These are phyloP conservation scores for Sylvia borin DNA, from an alignment of 2,797 vertebrate genomes.

Conservation along the genomic window DNA sequence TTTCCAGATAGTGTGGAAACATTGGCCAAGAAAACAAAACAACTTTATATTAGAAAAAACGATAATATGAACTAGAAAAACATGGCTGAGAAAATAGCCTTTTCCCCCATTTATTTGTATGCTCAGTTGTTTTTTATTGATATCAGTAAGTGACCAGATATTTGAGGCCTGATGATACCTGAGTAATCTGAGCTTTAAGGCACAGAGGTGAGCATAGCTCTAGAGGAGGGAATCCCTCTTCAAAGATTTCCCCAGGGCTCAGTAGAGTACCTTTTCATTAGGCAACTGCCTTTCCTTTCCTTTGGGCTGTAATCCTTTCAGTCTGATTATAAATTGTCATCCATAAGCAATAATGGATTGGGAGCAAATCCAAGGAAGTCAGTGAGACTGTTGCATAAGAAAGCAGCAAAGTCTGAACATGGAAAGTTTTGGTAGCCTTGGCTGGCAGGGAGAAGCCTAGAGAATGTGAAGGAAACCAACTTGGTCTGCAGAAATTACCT, in stretches of 20 bases:
- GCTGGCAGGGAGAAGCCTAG: not conserved
- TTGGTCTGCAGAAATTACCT: not conserved
- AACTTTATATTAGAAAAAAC: not conserved
- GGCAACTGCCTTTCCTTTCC: not conserved
- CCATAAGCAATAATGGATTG: not conserved
- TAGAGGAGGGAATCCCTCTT: not conserved
- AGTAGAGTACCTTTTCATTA: not conserved
- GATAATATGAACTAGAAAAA: not conserved
- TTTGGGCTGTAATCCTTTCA: not conserved
- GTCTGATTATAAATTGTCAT: not conserved
- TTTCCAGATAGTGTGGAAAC: not conserved
- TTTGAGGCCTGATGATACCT: not conserved
- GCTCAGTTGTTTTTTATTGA: not conserved
- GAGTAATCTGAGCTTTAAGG: not conserved
- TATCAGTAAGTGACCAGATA: not conserved
- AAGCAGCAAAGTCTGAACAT: not conserved
- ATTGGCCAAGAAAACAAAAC: not conserved
- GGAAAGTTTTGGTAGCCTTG: not conserved
- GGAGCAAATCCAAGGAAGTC: not conserved
- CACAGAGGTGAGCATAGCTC: not conserved
- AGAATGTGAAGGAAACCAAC: not conserved
- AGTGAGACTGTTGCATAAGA: not conserved
- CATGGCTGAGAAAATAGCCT: fast-evolving
- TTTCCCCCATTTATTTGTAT: not conserved
- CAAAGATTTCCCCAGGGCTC: not conserved